phyloP scores from a whole-genome alignment of 2,797 vertebrate species.

The Poeciliopsis presidionis region DNA sequence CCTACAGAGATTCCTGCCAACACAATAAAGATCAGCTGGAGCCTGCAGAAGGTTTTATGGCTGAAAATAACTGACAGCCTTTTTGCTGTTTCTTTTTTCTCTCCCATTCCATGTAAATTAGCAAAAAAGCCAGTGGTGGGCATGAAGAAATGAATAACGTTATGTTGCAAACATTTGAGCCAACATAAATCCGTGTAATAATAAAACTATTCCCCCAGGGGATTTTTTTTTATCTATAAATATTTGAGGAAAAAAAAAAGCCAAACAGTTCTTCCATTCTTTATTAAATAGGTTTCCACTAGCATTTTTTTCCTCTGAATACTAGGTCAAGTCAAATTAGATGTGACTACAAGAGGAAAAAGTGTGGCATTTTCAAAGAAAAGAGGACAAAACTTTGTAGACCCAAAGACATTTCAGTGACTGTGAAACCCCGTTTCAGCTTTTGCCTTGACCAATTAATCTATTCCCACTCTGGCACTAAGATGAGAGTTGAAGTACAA shows the following conservation, averaged over 20 bases:
- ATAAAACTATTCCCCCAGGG: slow-evolving; percentile 41
- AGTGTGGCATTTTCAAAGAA: slow-evolving; percentile 12
- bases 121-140: slow-evolving; percentile 61
- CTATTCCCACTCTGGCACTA: neutral
- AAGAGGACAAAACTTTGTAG: neutral
- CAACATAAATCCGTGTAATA: slow-evolving; percentile 60
- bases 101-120: slow-evolving; percentile 71
- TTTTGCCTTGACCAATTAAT: neutral
- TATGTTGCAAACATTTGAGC: slow-evolving; percentile 51
- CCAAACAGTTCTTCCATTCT: slow-evolving; percentile 26
- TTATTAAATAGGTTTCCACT: slow-evolving; percentile 37
- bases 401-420: slow-evolving; percentile 9
- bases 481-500: neutral
- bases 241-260: slow-evolving; percentile 28
- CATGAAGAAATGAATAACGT: slow-evolving; percentile 71
- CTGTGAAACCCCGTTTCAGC: neutral
- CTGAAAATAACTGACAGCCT: slow-evolving; percentile 68
- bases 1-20: slow-evolving; percentile 62
- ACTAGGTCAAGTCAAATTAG: slow-evolving; percentile 15
- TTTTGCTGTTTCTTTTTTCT: slow-evolving; percentile 68
- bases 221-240: slow-evolving; percentile 40
- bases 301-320: slow-evolving; percentile 25
- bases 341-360: slow-evolving; percentile 27
- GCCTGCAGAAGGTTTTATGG: slow-evolving; percentile 68
- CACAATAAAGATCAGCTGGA: slow-evolving; percentile 72